Evolutionary conservation across 2,888 invertebrate species (phyloP).

Genomic region (Neoascia interrupta): DNA sequence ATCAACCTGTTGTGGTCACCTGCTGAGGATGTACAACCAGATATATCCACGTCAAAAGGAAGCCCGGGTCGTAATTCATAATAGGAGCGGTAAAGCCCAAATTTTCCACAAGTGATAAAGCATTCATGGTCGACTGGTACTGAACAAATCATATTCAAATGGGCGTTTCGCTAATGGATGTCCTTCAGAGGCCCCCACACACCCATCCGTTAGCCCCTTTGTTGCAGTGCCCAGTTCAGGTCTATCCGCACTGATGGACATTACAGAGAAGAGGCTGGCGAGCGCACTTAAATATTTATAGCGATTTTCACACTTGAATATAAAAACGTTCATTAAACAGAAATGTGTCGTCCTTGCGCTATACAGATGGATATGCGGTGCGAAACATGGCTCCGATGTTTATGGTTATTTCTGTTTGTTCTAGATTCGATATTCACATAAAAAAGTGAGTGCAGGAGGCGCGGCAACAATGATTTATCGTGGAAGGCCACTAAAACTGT

Average conservation of each 20-base stretch:
- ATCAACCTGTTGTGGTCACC: conserved; percentile 64
- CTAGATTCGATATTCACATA: conserved; percentile 63
- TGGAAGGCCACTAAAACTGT: conserved; percentile 34
- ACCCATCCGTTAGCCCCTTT: conserved; percentile 3
- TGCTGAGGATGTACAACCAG: neutral
- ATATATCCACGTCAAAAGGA: conserved; percentile 8
- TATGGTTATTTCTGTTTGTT: conserved; percentile 45
- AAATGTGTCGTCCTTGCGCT: conserved; percentile 51
- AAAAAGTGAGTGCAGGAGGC: conserved; percentile 1
- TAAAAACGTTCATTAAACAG: conserved; percentile 68
- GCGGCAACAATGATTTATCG: conserved; percentile 28
- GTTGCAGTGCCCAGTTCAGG: no score
- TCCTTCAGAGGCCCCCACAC: conserved; percentile 28
- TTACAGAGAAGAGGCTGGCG: conserved; percentile 1
- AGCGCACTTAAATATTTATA: conserved; percentile 65
- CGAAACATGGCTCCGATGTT: conserved; percentile 15
- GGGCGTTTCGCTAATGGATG: conserved; percentile 61
- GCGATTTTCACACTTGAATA: conserved; percentile 69
- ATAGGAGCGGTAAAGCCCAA: conserved; percentile 2
- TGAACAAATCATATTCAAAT: conserved; percentile 65
- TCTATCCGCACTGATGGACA: neutral
- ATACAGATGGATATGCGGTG: neutral
- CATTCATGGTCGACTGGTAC: no score
- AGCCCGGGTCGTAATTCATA: neutral
- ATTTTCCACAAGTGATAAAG: no score